A percentile compares a stretch with the other conserved stretches of the same genome.
Evolutionary conservation across 2,888 invertebrate genomes (phyloP).

Genomic region (Drosophila peninsularis): DNA sequence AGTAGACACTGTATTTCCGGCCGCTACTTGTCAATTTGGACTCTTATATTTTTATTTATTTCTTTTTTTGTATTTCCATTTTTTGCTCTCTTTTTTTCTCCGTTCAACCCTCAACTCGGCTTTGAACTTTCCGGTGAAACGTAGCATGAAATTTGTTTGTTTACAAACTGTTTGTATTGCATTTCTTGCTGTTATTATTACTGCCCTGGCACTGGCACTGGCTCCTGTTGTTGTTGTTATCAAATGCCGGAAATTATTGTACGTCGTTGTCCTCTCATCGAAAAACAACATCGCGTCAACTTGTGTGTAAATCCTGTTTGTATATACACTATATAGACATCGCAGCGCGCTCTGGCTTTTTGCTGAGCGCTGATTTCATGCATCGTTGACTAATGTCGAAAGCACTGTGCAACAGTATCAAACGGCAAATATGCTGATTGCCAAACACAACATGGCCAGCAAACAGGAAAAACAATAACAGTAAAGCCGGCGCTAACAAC

Average conservation of each 20-base stretch:
- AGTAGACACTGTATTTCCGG: conserved; percentile 57
- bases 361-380: conserved; percentile 68
- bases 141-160: conserved; percentile 78
- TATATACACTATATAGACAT: conserved; percentile 31
- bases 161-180: conserved; percentile 55
- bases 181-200: conserved; percentile 9
- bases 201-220: conserved; percentile 15
- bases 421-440: conserved; percentile 27
- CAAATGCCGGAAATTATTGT: conserved; percentile 81
- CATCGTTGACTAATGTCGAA: conserved; percentile 58
- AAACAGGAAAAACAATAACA: conserved; percentile 36
- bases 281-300: conserved; percentile 48
- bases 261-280: conserved; percentile 43
- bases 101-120: conserved; percentile 31
- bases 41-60: conserved; percentile 6
- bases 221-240: conserved; percentile 55
- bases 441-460: conserved; percentile 20
- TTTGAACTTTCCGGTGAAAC: conserved; percentile 72
- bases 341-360: too few relatives aligned
- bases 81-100: conserved; percentile 11
- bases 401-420: conserved; percentile 13
- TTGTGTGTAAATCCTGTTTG: conserved; percentile 74
- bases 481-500: background rate
- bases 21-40: conserved; percentile 66
- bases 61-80: background rate